Evolutionary conservation across 2,113 vertebrate genomes (phyloP), one percentile per base, ranked within the genome.

Genomic region (Planiliza haematocheilus): DNA sequence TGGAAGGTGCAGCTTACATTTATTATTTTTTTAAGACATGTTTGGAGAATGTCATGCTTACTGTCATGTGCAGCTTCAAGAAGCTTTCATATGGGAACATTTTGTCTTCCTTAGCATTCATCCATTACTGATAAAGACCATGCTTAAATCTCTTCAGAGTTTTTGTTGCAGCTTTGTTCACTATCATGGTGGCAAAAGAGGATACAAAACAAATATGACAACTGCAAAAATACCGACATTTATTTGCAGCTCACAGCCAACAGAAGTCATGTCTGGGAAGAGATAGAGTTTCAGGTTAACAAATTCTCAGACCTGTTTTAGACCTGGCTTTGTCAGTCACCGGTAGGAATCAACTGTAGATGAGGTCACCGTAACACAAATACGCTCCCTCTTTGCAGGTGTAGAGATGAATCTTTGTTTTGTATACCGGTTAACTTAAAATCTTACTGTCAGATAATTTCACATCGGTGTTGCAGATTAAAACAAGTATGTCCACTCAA

Each of bases 231-330:
- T 7, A 24, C 36, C 7, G 18, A 70, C 55, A 52, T 63, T 60
- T 53, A 55, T 60, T 77, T 62, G 43, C 13, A 21, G 38, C 43
- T 52, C 34, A 2, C 34, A 39, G 46, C 42, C 58, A 56, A 42
- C 20, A 34, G 21, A 60, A 37, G 60, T 77, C 3, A 69, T 45
- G 36, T 62, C 18, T 49, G 51, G 74, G 43, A 17, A 18, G 60
- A 56, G 42, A 70, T 38, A 62, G 57, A 34, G 59, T 74, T 77
- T 70, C 65, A 49, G 39, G 58, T 39, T 37, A 72, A 81, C 67
- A 63, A n/a, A 82, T 70, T 53, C n/a, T 58, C 20, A 9, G 38
- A 70, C 45, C 39, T 80, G 55, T 70, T 79, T 74, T 60, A 67
- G 50, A n/a, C 51, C 49, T 3, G 38, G 20, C 30, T 59, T 56